Base-by-base conservation (phyloP, 1,140 invertebrate genomes). In the Pteromalus puparum region DNA sequence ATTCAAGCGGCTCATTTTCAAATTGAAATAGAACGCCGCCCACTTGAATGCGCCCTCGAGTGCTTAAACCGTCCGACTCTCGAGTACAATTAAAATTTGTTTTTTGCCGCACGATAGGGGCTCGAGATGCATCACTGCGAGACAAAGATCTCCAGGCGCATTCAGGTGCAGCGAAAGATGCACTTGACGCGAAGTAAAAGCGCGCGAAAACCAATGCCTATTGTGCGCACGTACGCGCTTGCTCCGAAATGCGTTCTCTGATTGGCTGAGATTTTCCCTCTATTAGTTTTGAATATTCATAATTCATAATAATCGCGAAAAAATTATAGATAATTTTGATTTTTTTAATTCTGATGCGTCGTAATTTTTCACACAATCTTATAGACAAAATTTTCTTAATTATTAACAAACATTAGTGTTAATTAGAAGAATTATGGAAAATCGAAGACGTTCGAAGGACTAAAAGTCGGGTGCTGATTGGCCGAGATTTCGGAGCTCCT, bases 41-140 rank as follows among this genome's bases (percentile, higher is more conserved):
- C 48, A 53, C 48, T 53, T 5, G 48, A 53, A 53, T 53, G 48
- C 18, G 1, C 15, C 18, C 48, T 53, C 48, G 15, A 53, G 48
- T 18, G 48, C 18, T 53, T 18, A 53, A 53, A 53, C 48, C 48
- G 48, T 18, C 18, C 48, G 48, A 12, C 53, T 61, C 53, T 61
- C 53, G 53, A 61, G 53, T n/a, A n/a, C 53, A n/a, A 61, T 61
- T n/a, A 61, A 61, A 61, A 61, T 61, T 61, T 61, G 53, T 53
- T n/a, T 61, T 61, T n/a, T 61, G n/a, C 53, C 53, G 53, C 53
- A n/a, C 53, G 53, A 61, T 61, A 61, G 53, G 18, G 53, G 21
- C 53, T 61, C 18, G 53, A 61, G 53, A 61, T 61, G 53, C 53
- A 61, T 61, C 53, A 18, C 53, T 21, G 18, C 53, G 53, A 61